Evolutionary conservation across 2,797 vertebrate species (phyloP).

Genomic region (Notolepis coatsorum): DNA sequence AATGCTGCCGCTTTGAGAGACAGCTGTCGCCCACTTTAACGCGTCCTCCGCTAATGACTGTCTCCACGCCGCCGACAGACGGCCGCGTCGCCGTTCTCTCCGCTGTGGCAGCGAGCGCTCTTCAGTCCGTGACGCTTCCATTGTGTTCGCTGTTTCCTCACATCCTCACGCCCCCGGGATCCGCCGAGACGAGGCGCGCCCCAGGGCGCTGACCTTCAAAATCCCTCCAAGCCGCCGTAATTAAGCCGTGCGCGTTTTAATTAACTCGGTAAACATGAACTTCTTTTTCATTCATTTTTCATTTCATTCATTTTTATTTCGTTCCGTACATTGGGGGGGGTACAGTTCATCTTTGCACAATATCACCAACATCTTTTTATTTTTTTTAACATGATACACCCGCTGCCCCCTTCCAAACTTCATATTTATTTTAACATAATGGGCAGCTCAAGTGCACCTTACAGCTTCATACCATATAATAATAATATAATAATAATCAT

Average conservation of each 20-base stretch:
- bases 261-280: neutral
- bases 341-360: too few species aligned
- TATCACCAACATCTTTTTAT: too few species aligned
- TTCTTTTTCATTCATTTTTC: neutral
- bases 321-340: too few species aligned
- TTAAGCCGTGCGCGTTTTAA: slow-evolving; percentile 5
- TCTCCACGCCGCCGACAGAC: slow-evolving; percentile 45
- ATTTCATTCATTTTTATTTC: too few species aligned
- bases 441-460: too few species aligned
- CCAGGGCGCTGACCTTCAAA: slow-evolving; percentile 28
- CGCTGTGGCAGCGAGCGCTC: slow-evolving; percentile 46
- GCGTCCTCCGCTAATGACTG: slow-evolving; percentile 53
- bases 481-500: too few species aligned
- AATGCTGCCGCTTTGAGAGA: slow-evolving; percentile 61
- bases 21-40: slow-evolving; percentile 71
- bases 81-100: slow-evolving; percentile 34
- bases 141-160: slow-evolving; percentile 52
- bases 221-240: neutral
- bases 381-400: too few species aligned
- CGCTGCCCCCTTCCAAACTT: too few species aligned
- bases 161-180: slow-evolving; percentile 42
- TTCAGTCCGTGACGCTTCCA: slow-evolving; percentile 56
- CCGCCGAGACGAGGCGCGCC: slow-evolving; percentile 17
- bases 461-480: too few species aligned
- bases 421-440: too few species aligned